These are phyloP conservation scores for Malthinus flaveolus DNA, from an alignment of 2,888 invertebrate genomes.

Conservation along the genomic window DNA sequence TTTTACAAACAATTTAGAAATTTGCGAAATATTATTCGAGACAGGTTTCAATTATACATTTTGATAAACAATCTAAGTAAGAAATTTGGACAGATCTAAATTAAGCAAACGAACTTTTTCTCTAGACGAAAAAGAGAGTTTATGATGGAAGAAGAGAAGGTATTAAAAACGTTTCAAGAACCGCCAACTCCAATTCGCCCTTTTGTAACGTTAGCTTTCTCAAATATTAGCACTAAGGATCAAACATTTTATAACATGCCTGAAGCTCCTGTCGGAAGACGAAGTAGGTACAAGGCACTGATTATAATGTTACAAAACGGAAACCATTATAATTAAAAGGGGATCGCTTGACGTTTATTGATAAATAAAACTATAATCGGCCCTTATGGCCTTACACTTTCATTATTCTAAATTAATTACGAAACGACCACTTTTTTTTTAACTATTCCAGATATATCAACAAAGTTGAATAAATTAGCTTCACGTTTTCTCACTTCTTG, in stretches of 20 bases:
- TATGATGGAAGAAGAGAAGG: constrained; percentile 24
- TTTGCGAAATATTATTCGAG: constrained; percentile 38
- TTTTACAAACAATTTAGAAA: constrained; percentile 36
- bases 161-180: constrained; percentile 35
- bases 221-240: constrained; percentile 48
- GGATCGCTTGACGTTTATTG: constrained; percentile 23
- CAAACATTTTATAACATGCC: constrained; percentile 49
- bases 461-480: constrained; percentile 3
- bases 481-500: not conserved
- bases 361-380: constrained; percentile 17
- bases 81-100: constrained; percentile 36
- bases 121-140: constrained; percentile 19
- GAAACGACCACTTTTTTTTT: not conserved
- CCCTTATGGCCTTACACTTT: constrained; percentile 4
- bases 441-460: not conserved
- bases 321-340: constrained; percentile 28
- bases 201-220: constrained; percentile 45
- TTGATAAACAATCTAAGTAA: constrained; percentile 41
- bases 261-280: constrained; percentile 30
- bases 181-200: constrained; percentile 30
- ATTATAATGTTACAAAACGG: constrained; percentile 30
- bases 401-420: constrained; percentile 8
- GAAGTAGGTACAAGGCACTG: constrained; percentile 27
- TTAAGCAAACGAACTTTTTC: constrained; percentile 23
- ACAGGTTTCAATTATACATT: constrained; percentile 42